Evolutionary conservation across 2,797 vertebrate species (phyloP), one percentile per base, ranked within the genome.

Genomic region (Neosilurus hyrtlii): DNA sequence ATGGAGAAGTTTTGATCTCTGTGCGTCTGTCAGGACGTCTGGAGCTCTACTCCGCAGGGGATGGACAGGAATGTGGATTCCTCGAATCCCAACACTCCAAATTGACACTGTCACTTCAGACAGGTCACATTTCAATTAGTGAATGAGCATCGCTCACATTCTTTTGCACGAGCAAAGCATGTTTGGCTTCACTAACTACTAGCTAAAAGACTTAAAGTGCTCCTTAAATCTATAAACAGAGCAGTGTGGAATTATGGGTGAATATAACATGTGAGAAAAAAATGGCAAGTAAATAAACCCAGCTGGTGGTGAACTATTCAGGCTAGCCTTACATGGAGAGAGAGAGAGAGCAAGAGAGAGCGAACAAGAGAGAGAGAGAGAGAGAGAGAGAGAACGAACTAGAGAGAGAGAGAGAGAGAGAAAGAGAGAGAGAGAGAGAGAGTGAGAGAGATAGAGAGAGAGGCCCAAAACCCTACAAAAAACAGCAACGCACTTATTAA

Each of bases 91-190:
- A 56, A 57, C 54, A 37, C 74, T 51, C 49, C 49, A 30, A 22
- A 30, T 22, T 11, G 16, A 61, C 5, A 20, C 72, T n/a, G 74
- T 61, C 80, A 73, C 54, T 49, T 77, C 67, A 72, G n/a, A 12
- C 73, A 72, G 74, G 30, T 85, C 73, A 85, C 54, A 37, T 82
- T 82, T 85, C 74, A 85, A 78, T 82, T 63, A 83, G 49, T 16
- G 54, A 51, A 49, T 56, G 73, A 77, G 30, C n/a, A 52, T 68
- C 0, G 18, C 51, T 22, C 49, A 26, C 71, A 81, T 80, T 84
- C 51, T 8, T 24, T 18, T 24, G 26, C 22, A 16, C 12, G 49
- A 16, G 49, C 12, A 43, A 49, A 37, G 2, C 12, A 12, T 57
- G 56, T 20, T 26, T 16, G 35, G 72, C n/a, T 57, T 56, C 22